phyloP scores from a whole-genome alignment of 2,888 invertebrate species.

The Phymatocera aterrima region DNA sequence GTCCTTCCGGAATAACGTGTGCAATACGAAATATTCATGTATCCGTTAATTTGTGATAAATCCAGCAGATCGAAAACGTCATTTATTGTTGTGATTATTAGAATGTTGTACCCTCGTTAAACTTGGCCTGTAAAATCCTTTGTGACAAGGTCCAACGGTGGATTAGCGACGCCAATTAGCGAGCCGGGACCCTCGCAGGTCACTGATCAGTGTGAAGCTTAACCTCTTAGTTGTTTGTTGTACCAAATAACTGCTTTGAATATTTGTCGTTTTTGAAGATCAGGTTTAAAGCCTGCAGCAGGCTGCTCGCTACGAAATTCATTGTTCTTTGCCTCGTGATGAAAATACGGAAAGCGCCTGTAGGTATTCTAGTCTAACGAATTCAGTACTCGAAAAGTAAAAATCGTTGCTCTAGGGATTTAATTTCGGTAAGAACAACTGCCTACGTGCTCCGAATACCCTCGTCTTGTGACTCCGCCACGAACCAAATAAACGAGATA shows the following conservation, averaged over 20 bases:
- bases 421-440: conserved; percentile 44
- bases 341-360: conserved; percentile 48
- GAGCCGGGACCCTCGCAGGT: conserved; percentile 1
- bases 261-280: background rate
- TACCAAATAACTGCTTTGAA: conserved; percentile 16
- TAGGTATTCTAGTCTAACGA: conserved; percentile 46
- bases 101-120: conserved; percentile 28
- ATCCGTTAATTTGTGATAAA: background rate
- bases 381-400: conserved; percentile 40
- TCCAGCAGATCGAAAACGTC: background rate
- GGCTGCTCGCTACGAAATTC: conserved; percentile 12
- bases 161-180: conserved; percentile 34
- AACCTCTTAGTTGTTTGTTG: conserved; percentile 34
- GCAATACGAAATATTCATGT: background rate
- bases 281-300: background rate
- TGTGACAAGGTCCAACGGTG: conserved; percentile 25
- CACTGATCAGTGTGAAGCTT: conserved; percentile 32
- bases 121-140: conserved; percentile 19
- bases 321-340: conserved; percentile 41
- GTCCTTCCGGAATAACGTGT: too few relatives aligned
- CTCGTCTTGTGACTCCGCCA: background rate
- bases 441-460: conserved; percentile 22
- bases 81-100: conserved; percentile 8
- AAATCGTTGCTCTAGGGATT: conserved; percentile 43
- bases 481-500: conserved; percentile 29